Evolutionary conservation across 2,797 vertebrate genomes (phyloP).

Genomic region (Phataginus tetradactyla): DNA sequence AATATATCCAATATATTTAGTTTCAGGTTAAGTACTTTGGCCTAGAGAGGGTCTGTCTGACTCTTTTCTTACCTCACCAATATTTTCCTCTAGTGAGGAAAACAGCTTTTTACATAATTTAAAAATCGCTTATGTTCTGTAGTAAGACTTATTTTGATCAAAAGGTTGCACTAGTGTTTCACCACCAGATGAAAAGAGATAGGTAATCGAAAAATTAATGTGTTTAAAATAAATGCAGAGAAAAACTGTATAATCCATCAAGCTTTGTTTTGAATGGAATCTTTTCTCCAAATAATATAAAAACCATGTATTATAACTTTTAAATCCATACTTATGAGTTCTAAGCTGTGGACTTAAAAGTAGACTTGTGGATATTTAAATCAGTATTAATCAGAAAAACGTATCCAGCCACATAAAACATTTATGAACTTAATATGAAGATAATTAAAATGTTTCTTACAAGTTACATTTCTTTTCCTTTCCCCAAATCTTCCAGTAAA

Average conservation of each 20-base stretch:
- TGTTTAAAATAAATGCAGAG: slow-evolving; percentile 69
- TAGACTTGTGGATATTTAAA: slow-evolving; percentile 82
- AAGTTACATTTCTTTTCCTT: neutral
- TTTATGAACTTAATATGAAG: neutral
- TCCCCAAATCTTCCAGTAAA: neutral
- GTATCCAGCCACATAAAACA: slow-evolving; percentile 67
- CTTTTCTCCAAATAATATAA: slow-evolving; percentile 73
- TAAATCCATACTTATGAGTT: slow-evolving; percentile 82
- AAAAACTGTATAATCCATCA: slow-evolving; percentile 67
- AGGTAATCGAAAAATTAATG: slow-evolving; percentile 58
- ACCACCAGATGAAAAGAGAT: slow-evolving; percentile 5
- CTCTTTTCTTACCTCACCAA: neutral
- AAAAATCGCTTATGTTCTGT: slow-evolving; percentile 45
- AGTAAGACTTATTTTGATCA: slow-evolving; percentile 65
- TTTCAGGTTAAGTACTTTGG: neutral
- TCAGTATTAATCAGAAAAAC: slow-evolving; percentile 81
- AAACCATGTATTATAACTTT: slow-evolving; percentile 73
- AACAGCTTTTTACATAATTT: neutral
- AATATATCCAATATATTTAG: neutral
- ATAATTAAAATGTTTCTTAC: neutral
- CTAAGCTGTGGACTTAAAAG: slow-evolving; percentile 77
- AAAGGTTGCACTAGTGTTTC: slow-evolving; percentile 70
- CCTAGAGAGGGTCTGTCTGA: neutral
- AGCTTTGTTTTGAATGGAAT: slow-evolving; percentile 72
- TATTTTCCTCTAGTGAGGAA: neutral